Base-by-base conservation (phyloP, 2,888 invertebrate species). In the Malacosoma neustria region DNA sequence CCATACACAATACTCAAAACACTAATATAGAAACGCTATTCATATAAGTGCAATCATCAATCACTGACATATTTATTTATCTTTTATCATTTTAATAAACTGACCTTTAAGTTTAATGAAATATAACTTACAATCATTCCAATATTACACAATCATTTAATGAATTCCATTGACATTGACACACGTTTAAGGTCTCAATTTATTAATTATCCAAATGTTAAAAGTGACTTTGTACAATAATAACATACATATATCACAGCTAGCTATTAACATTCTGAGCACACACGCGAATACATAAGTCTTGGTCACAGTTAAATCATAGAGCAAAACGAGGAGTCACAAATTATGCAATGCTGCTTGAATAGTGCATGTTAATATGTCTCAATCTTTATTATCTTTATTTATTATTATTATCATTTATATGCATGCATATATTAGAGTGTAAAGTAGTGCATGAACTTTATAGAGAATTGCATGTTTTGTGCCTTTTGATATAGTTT, bases 281-380 rank as follows among this genome's bases (percentile, higher is more conserved):
- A 29, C 33, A 32, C 38, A 32, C 29, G 4, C 30, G 42, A 40
- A 36, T 37, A 35, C 7, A 34, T 11, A 46, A n/a, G n/a, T n/a
- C 39, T 39, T 36, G 22, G n/a, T 14, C 14, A 44, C 40, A 38
- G 15, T 37, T 32, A 33, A 32, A 36, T 12, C 22, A 35, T 14
- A 34, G 35, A 43, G 40, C 33, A 42, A 36, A 34, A 42, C 38
- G 39, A 36, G 42, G 48, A 66, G 63, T 55, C 77, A 79, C 79
- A 79, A 81, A 79, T 74, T 72, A 77, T 76, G 79, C 85, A 65
- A 64, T 64, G 51, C 56, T 43, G 64, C 62, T 61, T 62, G 45
- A 46, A 51, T 57, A 51, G 44, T 55, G 74, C 75, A 74, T 72
- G 74, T 41, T 34, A 34, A 52, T 45, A 48, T 49, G 49, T 55